phyloP scores from a whole-genome alignment of 2,888 invertebrate genomes.

The Prostheceraeus crozeri region DNA sequence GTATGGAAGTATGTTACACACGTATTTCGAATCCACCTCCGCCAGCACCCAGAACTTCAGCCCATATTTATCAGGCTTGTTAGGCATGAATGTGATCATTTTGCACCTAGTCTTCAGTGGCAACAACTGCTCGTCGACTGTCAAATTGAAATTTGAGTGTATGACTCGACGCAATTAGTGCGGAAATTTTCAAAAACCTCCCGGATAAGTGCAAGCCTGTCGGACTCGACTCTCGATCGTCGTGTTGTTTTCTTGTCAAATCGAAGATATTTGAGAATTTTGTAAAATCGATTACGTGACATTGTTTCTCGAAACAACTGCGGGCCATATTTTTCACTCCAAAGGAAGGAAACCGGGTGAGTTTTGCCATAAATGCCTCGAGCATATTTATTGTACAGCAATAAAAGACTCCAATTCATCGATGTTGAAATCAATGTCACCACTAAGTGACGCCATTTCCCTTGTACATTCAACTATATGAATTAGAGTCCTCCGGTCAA shows the following conservation, averaged over 20 bases:
- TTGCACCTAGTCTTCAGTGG: slow-evolving; percentile 12
- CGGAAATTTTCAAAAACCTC: slow-evolving; percentile 11
- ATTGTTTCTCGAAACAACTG: slow-evolving; percentile 17
- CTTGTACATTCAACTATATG: too few species aligned
- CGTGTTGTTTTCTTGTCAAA: slow-evolving; percentile 10
- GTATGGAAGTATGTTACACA: slow-evolving; percentile 4
- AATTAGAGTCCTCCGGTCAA: too few species aligned
- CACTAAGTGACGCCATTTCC: too few species aligned
- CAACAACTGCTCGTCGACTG: slow-evolving; percentile 16
- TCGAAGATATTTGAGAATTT: slow-evolving; percentile 1
- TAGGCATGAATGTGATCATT: slow-evolving; percentile 28
- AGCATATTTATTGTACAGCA: too few species aligned
- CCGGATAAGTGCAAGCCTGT: background rate
- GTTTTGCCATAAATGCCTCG: too few species aligned
- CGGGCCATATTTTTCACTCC: too few species aligned
- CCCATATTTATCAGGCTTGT: slow-evolving; percentile 16
- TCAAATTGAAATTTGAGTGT: background rate
- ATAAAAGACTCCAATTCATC: too few species aligned
- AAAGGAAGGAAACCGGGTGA: too few species aligned
- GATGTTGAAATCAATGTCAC: too few species aligned
- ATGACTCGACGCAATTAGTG: background rate
- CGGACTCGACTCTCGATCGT: background rate
- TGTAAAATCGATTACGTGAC: slow-evolving; percentile 3
- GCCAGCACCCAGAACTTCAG: slow-evolving; percentile 7
- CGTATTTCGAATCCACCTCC: slow-evolving; percentile 9